These are phyloP conservation scores for Pelodiscus sinensis DNA, from an alignment of 2,113 vertebrate species.

Conservation along the genomic window DNA sequence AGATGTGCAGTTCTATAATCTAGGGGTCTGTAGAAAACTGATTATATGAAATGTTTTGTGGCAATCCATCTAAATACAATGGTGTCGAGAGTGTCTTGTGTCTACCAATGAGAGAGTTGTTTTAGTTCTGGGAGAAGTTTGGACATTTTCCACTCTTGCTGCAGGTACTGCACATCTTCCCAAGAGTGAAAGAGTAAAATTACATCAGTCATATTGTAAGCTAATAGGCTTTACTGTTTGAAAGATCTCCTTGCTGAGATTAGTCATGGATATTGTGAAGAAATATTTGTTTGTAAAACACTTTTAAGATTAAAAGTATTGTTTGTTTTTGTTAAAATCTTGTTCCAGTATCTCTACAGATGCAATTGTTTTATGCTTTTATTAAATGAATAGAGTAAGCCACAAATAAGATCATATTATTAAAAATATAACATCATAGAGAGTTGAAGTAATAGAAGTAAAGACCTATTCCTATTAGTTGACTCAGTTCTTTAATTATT, in stretches of 20 bases:
- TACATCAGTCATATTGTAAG: neutral
- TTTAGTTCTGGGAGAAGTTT: neutral
- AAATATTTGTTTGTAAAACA: neutral
- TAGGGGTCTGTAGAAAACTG: neutral
- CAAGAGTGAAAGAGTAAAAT: neutral
- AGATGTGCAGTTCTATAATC: neutral
- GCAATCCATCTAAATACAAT: neutral
- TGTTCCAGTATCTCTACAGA: neutral
- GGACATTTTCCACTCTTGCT: neutral
- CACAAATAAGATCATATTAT: neutral
- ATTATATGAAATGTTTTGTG: neutral
- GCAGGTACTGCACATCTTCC: accelerated
- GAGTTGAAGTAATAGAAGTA: neutral
- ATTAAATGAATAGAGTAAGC: neutral
- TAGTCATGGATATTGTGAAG: neutral
- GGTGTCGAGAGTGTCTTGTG: neutral
- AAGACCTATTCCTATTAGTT: neutral
- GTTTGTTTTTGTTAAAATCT: neutral
- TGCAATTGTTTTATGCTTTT: neutral
- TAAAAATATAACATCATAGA: neutral
- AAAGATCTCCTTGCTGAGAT: neutral
- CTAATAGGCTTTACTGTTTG: neutral
- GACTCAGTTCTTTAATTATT: neutral
- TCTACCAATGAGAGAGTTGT: neutral
- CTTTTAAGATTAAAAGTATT: neutral